Conservation (phyloP, 2,888 invertebrate species). For the Globia sparganii region DNA sequence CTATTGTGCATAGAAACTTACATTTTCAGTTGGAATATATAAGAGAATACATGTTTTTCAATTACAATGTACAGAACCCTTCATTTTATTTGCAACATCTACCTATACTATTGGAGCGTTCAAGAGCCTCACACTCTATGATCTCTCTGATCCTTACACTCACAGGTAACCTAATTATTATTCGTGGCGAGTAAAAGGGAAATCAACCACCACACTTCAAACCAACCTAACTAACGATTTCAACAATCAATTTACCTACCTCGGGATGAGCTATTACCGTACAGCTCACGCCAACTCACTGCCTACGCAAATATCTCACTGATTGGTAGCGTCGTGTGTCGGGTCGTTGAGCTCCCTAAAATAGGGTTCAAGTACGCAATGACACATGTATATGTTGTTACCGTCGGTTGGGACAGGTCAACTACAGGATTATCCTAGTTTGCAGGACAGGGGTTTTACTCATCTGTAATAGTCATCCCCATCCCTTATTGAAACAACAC, state of each 20-base stretch:
- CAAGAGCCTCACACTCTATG: not conserved
- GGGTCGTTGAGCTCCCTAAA: constrained; percentile 39
- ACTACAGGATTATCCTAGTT: not conserved
- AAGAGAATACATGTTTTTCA: too few species aligned
- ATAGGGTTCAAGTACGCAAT: constrained; percentile 25
- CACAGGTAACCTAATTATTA: not conserved
- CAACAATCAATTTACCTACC: not conserved
- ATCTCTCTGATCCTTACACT: too few species aligned
- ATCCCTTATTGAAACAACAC: too few species aligned
- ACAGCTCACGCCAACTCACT: constrained; percentile 10
- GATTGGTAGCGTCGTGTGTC: constrained; percentile 9
- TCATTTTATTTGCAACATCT: too few species aligned
- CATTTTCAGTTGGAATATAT: too few species aligned
- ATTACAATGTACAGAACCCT: too few species aligned
- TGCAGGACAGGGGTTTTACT: too few species aligned
- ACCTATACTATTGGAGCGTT: not conserved
- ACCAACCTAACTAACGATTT: not conserved
- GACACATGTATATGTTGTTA: not conserved
- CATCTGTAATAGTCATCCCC: too few species aligned
- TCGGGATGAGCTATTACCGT: not conserved
- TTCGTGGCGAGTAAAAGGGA: not conserved
- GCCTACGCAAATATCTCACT: constrained; percentile 27
- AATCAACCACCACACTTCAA: too few species aligned
- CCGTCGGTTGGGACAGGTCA: not conserved
- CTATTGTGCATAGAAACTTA: too few species aligned